Percentiles rank a stretch among this genome's conserved stretches.
phyloP scores from a whole-genome alignment of 64 coral and sea anemone genomes.

The Pocillopora verrucosa region DNA sequence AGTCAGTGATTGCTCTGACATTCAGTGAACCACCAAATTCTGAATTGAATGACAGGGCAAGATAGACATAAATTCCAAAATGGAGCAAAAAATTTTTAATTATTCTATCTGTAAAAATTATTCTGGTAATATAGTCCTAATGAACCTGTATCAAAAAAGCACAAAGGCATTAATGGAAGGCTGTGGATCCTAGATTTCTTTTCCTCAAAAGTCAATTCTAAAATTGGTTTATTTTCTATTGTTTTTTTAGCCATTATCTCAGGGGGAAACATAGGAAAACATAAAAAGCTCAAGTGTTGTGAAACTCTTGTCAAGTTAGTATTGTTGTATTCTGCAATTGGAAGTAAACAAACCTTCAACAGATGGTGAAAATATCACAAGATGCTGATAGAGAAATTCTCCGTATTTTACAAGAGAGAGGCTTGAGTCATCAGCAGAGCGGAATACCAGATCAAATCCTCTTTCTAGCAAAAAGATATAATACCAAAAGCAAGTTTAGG shows the following conservation, averaged over 20 bases:
- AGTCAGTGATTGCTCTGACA: slow-evolving; percentile 95
- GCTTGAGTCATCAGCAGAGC: slow-evolving; percentile 91
- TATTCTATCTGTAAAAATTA: neutral
- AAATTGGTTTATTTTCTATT: no score
- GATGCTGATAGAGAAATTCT: slow-evolving; percentile 96
- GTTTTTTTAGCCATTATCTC: no score
- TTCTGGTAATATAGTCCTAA: neutral
- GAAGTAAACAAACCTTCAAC: slow-evolving; percentile 76
- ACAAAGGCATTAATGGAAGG: no score
- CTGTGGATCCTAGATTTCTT: no score
- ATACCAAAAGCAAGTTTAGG: neutral
- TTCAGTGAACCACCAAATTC: slow-evolving; percentile 98
- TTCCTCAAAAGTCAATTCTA: no score
- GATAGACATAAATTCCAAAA: neutral
- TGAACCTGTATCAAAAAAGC: neutral
- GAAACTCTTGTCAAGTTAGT: no score
- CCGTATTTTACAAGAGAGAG: slow-evolving; percentile 95
- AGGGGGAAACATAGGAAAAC: no score
- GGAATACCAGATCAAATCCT: slow-evolving; percentile 89
- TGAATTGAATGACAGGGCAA: neutral
- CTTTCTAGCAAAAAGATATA: slow-evolving; percentile 62
- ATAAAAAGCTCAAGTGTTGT: no score
- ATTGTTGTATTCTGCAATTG: neutral
- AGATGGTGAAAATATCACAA: slow-evolving; percentile 94
- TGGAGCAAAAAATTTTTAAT: neutral